phyloP scores from a whole-genome alignment of 2,113 vertebrate species.

The Elaphurus davidianus region DNA sequence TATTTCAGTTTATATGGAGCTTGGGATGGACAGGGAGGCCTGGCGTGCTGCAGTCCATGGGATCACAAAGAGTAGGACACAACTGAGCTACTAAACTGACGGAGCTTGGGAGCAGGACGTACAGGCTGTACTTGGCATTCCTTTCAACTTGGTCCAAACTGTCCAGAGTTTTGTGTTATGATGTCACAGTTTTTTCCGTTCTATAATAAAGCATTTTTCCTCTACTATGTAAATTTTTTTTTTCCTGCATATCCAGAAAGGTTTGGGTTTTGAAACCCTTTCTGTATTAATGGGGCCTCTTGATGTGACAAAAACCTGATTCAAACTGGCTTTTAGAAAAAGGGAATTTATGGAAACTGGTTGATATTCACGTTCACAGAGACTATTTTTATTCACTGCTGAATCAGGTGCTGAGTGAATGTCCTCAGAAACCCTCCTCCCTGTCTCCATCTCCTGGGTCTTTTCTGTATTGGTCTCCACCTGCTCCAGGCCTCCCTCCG shows the following conservation, averaged over 20 bases:
- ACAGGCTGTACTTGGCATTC: not conserved
- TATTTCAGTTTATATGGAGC: not conserved
- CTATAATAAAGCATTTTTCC: not conserved
- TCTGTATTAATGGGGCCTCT: not conserved
- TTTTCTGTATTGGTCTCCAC: not conserved
- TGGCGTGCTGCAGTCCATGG: not conserved
- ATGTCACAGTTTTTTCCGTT: not conserved
- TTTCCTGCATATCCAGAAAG: not conserved
- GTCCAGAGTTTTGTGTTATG: not conserved
- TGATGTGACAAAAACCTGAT: not conserved
- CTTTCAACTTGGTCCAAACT: not conserved
- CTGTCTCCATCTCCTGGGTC: not conserved
- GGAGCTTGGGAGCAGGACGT: not conserved
- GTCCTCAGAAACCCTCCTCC: not conserved
- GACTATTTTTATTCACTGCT: not conserved
- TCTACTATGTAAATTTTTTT: not conserved
- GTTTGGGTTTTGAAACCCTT: not conserved
- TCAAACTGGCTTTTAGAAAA: not conserved
- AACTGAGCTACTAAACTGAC: not conserved
- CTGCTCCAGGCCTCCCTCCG: not conserved
- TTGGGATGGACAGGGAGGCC: not conserved
- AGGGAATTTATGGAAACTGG: not conserved
- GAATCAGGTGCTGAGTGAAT: fast-evolving
- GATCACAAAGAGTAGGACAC: not conserved
- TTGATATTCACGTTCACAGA: not conserved